A percentile compares a stretch with the other conserved stretches of the same genome.
These are phyloP conservation scores for Cotesia chilonis DNA, from an alignment of 1,140 invertebrate genomes.

Conservation along the genomic window DNA sequence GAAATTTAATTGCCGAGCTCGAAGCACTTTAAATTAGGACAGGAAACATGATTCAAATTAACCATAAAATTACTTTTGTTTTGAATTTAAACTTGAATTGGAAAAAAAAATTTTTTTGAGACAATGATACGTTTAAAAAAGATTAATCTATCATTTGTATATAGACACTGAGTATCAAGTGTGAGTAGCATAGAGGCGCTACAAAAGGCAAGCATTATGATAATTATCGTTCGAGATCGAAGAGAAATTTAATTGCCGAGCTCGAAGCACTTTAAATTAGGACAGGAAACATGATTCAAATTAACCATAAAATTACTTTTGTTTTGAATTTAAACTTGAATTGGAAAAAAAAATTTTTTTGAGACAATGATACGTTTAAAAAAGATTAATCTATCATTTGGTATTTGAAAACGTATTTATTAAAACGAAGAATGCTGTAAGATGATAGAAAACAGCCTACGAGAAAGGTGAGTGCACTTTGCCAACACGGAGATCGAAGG, in stretches of 20 bases:
- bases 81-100: background rate
- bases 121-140: background rate
- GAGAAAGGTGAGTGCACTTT: slow-evolving; percentile 19
- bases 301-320: too few relatives aligned
- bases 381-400: slow-evolving; percentile 3
- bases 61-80: too few relatives aligned
- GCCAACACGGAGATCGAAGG: slow-evolving; percentile 2
- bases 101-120: background rate
- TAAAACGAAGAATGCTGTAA: slow-evolving; percentile 4
- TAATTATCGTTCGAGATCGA: slow-evolving; percentile 1
- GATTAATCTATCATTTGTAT: too few relatives aligned
- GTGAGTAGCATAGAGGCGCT: background rate
- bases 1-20: slow-evolving; percentile 30
- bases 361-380: too few relatives aligned
- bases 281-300: background rate
- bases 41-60: background rate
- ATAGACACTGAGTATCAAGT: too few relatives aligned
- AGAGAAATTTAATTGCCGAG: slow-evolving; percentile 35
- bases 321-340: too few relatives aligned
- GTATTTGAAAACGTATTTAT: background rate
- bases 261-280: slow-evolving; percentile 17
- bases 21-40: slow-evolving; percentile 22
- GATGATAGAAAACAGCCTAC: slow-evolving; percentile 25
- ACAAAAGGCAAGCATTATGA: background rate
- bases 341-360: background rate